Conservation (phyloP, 2,113 vertebrate species). For the Pterocles burchelli region DNA sequence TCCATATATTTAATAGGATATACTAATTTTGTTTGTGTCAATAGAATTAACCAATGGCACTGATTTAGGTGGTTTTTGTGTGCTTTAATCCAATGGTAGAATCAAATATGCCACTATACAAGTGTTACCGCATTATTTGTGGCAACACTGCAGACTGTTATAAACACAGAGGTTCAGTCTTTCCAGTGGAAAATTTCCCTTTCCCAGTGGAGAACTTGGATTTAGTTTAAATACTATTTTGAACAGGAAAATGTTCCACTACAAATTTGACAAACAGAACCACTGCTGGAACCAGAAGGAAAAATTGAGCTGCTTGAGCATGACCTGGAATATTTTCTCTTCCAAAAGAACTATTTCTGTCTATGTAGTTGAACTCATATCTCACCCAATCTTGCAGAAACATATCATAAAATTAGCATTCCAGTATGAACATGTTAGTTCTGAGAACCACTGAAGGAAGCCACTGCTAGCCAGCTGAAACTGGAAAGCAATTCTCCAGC, state of each 20-base stretch:
- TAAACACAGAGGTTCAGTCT: not conserved
- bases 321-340: not conserved
- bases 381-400: not conserved
- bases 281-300: not conserved
- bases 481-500: not conserved
- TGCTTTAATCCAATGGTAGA: not conserved
- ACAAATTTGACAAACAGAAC: not conserved
- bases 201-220: not conserved
- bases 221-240: not conserved
- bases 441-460: not conserved
- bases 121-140: not conserved
- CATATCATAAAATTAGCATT: not conserved
- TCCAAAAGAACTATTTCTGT: not conserved
- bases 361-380: not conserved
- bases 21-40: not conserved
- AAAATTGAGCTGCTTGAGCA: not conserved
- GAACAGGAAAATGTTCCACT: not conserved
- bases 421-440: fast-evolving
- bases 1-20: not conserved
- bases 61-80: not conserved
- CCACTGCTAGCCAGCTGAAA: not conserved
- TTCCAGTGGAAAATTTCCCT: not conserved
- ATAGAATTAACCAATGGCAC: not conserved
- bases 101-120: not conserved
- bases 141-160: not conserved